Evolutionary conservation across 2,888 invertebrate species (phyloP), one percentile per base, ranked within the genome.

Genomic region (Thyatira batis): DNA sequence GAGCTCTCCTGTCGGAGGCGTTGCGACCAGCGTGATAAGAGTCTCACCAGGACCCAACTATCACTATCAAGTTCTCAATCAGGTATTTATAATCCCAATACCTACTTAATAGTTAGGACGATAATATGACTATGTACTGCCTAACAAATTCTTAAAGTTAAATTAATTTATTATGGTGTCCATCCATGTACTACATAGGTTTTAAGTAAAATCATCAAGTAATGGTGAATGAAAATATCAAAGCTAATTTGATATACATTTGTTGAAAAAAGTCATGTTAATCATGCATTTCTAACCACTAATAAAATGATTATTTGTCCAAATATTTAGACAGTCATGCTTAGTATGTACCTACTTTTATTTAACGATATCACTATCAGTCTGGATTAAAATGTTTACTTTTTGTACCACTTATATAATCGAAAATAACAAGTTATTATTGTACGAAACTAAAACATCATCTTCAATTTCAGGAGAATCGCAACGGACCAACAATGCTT

Each of bases 1-100:
- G 71, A 90, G 75, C 78, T 89, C 82, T 57, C 92, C 92, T 45
- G 93, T 92, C 21, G 85, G 92, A 10, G 89, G 94, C 57, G 93
- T 93, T 28, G 94, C 94, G 45, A 95, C 96, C 25, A 96, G 97
- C 86, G 97, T 97, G 33, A 97, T 97, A 74, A 92, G 97, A 77
- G 95, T 97, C 73, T 97, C 97, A 1, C 97, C 97, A 10, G 95
- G 94, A 61, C 94, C 94, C 45, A 89, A 92, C 48, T 92, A 92
- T 63, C 90, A 89, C 55, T 90, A 91, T 58, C 92, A 89, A 86
- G 92, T 92, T 80, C 23, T 23, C 23, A 23, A 23, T 23, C 23
- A 39, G 1, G 17, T 39, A 39, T n/a, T 39, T 50, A 33, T 39
- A n/a, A n/a, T n/a, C n/a, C n/a, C n/a, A n/a, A n/a, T n/a, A n/a